Evolutionary conservation across 2,797 vertebrate genomes (phyloP).

Genomic region (Podarcis siculus): DNA sequence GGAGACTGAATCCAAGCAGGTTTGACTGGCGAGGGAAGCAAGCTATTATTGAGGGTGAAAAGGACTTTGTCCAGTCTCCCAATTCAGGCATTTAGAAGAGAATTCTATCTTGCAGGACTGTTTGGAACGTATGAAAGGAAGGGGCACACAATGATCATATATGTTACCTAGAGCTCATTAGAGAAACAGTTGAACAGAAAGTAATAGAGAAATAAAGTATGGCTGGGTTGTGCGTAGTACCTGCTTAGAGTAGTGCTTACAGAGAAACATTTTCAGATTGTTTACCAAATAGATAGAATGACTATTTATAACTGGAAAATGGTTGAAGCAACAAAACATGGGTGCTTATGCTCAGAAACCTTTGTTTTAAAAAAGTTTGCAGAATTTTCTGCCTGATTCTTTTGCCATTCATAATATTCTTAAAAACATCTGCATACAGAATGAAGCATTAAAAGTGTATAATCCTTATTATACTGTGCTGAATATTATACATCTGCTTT

Average conservation of each 20-base stretch:
- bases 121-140: no score
- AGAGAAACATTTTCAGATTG: not conserved
- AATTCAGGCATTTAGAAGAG: no score
- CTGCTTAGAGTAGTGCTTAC: not conserved
- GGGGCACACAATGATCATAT: no score
- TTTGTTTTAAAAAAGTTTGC: not conserved
- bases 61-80: no score
- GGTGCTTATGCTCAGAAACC: not conserved
- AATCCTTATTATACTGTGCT: not conserved
- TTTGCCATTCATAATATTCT: not conserved
- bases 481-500: slow-evolving; percentile 34
- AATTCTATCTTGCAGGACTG: no score
- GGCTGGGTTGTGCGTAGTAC: not conserved
- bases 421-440: not conserved
- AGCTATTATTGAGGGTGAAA: no score
- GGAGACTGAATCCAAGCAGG: not conserved
- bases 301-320: not conserved
- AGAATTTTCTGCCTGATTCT: not conserved
- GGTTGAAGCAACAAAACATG: not conserved
- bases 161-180: not conserved
- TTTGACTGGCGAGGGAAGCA: no score
- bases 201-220: no score
- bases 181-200: not conserved
- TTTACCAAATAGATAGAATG: not conserved
- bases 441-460: not conserved